phyloP scores from a whole-genome alignment of 2,888 invertebrate genomes.

The Orthonevra nobilis region DNA sequence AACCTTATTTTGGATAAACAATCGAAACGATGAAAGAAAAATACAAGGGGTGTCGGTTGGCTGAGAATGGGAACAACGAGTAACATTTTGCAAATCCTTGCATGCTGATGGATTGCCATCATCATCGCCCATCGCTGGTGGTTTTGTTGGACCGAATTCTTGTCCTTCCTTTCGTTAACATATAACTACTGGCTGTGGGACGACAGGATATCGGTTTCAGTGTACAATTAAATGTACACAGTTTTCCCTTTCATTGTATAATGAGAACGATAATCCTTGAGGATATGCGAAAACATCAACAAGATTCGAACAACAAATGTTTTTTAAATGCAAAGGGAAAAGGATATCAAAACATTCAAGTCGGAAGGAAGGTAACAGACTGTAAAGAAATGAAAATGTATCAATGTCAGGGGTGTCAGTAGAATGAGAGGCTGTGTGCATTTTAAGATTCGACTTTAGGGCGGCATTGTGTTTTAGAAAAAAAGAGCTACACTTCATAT shows the following conservation, averaged over 20 bases:
- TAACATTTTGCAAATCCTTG: slow-evolving; percentile 50
- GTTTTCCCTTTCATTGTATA: slow-evolving; percentile 55
- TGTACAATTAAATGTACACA: slow-evolving; percentile 57
- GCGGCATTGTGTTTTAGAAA: no score
- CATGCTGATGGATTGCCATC: slow-evolving; percentile 48
- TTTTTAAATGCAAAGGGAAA: no score
- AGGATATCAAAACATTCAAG: slow-evolving; percentile 63
- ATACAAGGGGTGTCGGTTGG: slow-evolving; percentile 64
- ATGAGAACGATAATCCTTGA: slow-evolving; percentile 64
- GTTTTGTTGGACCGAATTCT: slow-evolving; percentile 1
- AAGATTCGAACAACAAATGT: slow-evolving; percentile 32
- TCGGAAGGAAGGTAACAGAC: slow-evolving; percentile 68
- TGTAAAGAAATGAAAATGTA: slow-evolving; percentile 62
- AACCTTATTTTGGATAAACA: slow-evolving; percentile 71
- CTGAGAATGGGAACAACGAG: slow-evolving; percentile 7
- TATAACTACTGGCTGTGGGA: no score
- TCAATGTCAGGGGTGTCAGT: slow-evolving; percentile 57
- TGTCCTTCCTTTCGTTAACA: slow-evolving; percentile 1
- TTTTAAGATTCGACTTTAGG: not conserved
- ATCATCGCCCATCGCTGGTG: no score
- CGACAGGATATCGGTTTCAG: slow-evolving; percentile 61
- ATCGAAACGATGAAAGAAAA: slow-evolving; percentile 70
- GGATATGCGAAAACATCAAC: slow-evolving; percentile 63
- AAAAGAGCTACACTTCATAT: no score
- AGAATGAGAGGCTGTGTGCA: no score